A percentile compares a stretch with the other conserved stretches of the same genome.
phyloP scores from a whole-genome alignment of 2,113 vertebrate species.

The Spheniscus mendiculus region DNA sequence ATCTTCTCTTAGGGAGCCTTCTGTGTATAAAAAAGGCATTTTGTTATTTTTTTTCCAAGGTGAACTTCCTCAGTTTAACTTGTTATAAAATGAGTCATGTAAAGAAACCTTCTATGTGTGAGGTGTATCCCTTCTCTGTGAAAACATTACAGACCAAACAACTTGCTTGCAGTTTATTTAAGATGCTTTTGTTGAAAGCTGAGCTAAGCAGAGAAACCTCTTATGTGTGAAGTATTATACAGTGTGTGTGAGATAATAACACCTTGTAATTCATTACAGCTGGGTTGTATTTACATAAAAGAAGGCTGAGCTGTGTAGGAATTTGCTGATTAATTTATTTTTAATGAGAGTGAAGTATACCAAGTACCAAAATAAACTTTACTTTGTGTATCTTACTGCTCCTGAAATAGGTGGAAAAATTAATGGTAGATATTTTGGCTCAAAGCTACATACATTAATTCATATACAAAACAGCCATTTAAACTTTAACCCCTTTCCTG shows the following conservation, averaged over 20 bases:
- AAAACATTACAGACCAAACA: conserved; percentile 84
- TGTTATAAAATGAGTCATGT: conserved; percentile 82
- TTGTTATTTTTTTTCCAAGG: conserved; percentile 55
- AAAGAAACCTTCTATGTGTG: conserved; percentile 79
- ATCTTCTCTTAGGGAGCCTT: conserved; percentile 34
- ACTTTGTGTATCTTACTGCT: conserved; percentile 83
- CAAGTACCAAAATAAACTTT: conserved; percentile 83
- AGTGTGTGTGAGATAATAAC: conserved; percentile 79
- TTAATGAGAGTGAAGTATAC: conserved; percentile 85
- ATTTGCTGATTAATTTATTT: conserved; percentile 89
- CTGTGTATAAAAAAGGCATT: conserved; percentile 51
- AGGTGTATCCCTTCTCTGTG: conserved; percentile 81
- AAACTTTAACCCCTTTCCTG: conserved; percentile 75
- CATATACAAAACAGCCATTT: conserved; percentile 79
- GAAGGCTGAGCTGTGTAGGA: conserved; percentile 80
- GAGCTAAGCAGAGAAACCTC: conserved; percentile 80
- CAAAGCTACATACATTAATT: conserved; percentile 76
- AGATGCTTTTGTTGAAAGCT: conserved; percentile 82
- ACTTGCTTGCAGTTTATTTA: conserved; percentile 82
- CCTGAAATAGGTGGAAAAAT: conserved; percentile 85
- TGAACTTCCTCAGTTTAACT: conserved; percentile 78
- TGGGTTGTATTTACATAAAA: conserved; percentile 84
- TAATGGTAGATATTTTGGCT: conserved; percentile 83
- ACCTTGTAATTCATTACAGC: conserved; percentile 85
- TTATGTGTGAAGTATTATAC: conserved; percentile 78